Evolutionary conservation across 92 coral and sea anemone genomes (phyloP).

Genomic region (Bergia puertoricense): DNA sequence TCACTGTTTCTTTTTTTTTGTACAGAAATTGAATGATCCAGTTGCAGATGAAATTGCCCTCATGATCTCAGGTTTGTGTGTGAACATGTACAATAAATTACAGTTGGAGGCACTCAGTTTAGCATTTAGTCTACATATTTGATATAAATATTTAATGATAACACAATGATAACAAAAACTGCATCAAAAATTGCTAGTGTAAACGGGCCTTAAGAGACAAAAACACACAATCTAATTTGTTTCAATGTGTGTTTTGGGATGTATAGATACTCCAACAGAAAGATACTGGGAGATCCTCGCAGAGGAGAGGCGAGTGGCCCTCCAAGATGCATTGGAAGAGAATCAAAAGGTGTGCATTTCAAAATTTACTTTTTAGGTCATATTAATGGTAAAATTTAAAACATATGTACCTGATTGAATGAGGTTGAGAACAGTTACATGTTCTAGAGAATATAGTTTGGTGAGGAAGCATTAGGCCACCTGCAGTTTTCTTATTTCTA

Average conservation of each 20-base stretch:
- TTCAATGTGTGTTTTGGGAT: background rate
- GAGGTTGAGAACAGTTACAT: too few relatives aligned
- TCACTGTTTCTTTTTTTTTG: constrained; percentile 13
- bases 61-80: constrained; percentile 81
- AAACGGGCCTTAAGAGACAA: too few relatives aligned
- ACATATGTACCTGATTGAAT: too few relatives aligned
- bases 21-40: constrained; percentile 47
- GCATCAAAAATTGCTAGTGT: too few relatives aligned
- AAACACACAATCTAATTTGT: background rate
- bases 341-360: constrained; percentile 70
- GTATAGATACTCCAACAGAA: constrained; percentile 82
- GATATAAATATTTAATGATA: too few relatives aligned
- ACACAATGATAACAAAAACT: too few relatives aligned
- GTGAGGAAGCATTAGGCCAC: too few relatives aligned
- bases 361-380: background rate
- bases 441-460: too few relatives aligned
- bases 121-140: too few relatives aligned
- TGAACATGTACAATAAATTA: background rate
- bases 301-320: constrained; percentile 89
- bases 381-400: too few relatives aligned
- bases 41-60: constrained; percentile 77
- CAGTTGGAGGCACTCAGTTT: too few relatives aligned
- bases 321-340: constrained; percentile 90
- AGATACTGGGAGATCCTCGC: constrained; percentile 94
- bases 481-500: too few relatives aligned